phyloP scores from a whole-genome alignment of 2,888 invertebrate species.

The Drosophila trichaetosa region DNA sequence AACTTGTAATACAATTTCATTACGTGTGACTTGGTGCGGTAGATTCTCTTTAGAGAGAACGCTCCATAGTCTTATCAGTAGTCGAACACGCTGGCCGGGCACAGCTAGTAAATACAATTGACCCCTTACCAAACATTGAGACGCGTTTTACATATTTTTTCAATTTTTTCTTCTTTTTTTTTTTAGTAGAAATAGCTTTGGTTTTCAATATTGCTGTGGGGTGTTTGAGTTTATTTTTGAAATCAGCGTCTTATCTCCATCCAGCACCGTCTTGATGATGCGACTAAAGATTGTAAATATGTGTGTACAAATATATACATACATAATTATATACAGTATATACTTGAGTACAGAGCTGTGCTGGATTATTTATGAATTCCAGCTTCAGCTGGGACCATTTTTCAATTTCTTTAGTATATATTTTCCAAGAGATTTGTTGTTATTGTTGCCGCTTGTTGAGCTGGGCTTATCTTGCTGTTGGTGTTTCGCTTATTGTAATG shows the following conservation, averaged over 20 bases:
- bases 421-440: slow-evolving; percentile 37
- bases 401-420: slow-evolving; percentile 41
- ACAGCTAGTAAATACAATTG: slow-evolving; percentile 53
- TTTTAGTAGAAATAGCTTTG: slow-evolving; percentile 26
- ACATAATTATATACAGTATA: slow-evolving; percentile 1
- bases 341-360: slow-evolving; percentile 5
- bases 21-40: slow-evolving; percentile 11
- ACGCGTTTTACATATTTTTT: slow-evolving; percentile 32
- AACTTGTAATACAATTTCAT: slow-evolving; percentile 20
- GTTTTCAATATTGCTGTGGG: slow-evolving; percentile 15
- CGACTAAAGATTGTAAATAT: slow-evolving; percentile 38
- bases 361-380: slow-evolving; percentile 49
- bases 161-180: slow-evolving; percentile 16
- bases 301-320: background rate
- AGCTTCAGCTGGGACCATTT: slow-evolving; percentile 25
- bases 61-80: slow-evolving; percentile 39
- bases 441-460: slow-evolving; percentile 4
- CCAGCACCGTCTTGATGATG: slow-evolving; percentile 62
- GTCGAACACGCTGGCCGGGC: slow-evolving; percentile 15
- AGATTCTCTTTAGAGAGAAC: slow-evolving; percentile 5
- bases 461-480: slow-evolving; percentile 52
- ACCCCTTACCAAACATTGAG: slow-evolving; percentile 49
- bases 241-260: slow-evolving; percentile 43
- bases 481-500: slow-evolving; percentile 43
- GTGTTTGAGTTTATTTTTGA: slow-evolving; percentile 36